A percentile compares a stretch with the other conserved stretches of the same genome.
These are phyloP conservation scores for Nerophis lumbriciformis DNA, from an alignment of 2,113 vertebrate genomes.

Conservation along the genomic window DNA sequence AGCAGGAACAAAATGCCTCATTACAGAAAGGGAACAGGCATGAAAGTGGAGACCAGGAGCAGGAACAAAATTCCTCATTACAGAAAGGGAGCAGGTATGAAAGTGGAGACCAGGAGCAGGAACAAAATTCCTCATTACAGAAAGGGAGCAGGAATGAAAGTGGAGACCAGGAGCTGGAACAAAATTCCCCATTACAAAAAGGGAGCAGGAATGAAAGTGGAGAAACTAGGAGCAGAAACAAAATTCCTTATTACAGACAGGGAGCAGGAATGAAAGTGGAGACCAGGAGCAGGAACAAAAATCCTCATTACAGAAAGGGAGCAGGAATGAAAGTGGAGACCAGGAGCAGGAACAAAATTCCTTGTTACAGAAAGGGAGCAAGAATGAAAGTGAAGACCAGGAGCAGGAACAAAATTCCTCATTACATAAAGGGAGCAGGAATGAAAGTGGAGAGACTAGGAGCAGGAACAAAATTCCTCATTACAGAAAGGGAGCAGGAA, in stretches of 20 bases:
- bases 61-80: constrained; percentile 86
- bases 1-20: constrained; percentile 78
- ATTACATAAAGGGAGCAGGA: constrained; percentile 81
- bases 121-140: constrained; percentile 88
- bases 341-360: constrained; percentile 65
- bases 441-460: no score
- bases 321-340: constrained; percentile 43
- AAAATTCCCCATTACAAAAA: constrained; percentile 89
- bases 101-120: no score
- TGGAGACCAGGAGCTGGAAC: no score
- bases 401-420: constrained; percentile 75
- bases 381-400: constrained; percentile 18
- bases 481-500: constrained; percentile 78
- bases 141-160: constrained; percentile 63
- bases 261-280: constrained; percentile 55
- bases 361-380: constrained; percentile 84
- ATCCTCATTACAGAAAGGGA: constrained; percentile 86
- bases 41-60: no score
- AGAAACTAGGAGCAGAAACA: no score
- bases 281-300: constrained; percentile 50
- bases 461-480: constrained; percentile 78
- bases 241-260: constrained; percentile 89
- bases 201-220: constrained; percentile 56
- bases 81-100: constrained; percentile 66
- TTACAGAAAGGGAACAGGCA: constrained; percentile 78